Evolutionary conservation across 2,888 invertebrate species (phyloP), one percentile per base, ranked within the genome.

Genomic region (Dicranocentrus wangi): DNA sequence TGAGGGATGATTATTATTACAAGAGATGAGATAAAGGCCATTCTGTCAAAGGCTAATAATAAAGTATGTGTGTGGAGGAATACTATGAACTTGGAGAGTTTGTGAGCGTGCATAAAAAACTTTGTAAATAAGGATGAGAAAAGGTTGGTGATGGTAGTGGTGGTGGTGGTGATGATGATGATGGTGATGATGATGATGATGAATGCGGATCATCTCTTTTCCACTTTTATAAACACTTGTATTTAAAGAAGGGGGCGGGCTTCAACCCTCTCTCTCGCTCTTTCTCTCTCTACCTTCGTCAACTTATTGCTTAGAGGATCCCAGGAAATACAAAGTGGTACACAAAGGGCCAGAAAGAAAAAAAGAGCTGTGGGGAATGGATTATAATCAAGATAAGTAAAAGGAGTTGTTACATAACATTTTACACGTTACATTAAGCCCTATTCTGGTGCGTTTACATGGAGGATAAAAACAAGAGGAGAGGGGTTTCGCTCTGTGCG

Each of bases 301-400:
- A 55, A 55, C 55, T 55, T 61, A n/a, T 58, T 55, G 55, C 39
- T 55, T 55, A 23, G 19, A 55, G 5, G 19, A 55, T 19, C 23
- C 19, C 8, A 55, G 55, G 55, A 55, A 55, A 23, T 55, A 27
- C 58, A 58, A 58, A 21, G 58, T 21, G 28, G 13, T 15, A 47
- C 10, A 27, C 32, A 17, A 32, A 28, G 32, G 61, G 28, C 2
- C 32, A 32, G 17, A 47, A n/a, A 47, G 47, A 47, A 43, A 42
- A 43, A 61, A 61, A 32, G 27, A n/a, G 47, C 47, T 55, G 47
- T n/a, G 23, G 17, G 73, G 42, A 80, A 76, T 55, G 71, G 81
- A 77, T 81, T 55, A 58, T 73, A 81, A 83, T 83, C 80, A 81
- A 83, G 83, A 83, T 83, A 83, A 81, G 83, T 77, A 81, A 81